phyloP scores from a whole-genome alignment of 2,113 vertebrate genomes.

The Sander lucioperca region DNA sequence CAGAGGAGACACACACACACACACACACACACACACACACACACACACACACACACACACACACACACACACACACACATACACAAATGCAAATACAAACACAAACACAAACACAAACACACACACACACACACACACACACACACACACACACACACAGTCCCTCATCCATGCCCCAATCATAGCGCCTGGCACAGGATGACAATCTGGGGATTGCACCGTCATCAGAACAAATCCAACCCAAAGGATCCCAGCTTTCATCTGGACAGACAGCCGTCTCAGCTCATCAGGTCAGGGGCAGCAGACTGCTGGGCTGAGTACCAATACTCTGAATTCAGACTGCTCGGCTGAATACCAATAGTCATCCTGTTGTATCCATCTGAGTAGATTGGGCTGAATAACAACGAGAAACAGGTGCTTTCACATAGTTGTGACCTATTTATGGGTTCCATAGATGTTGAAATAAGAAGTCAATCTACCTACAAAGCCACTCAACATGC shows the following conservation, averaged over 20 bases:
- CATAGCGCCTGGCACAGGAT: slow-evolving; percentile 32
- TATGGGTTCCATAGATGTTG: background rate
- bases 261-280: slow-evolving; percentile 53
- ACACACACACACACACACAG: slow-evolving; percentile 10
- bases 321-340: slow-evolving; percentile 16
- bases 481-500: background rate
- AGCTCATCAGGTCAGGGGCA: slow-evolving; percentile 56
- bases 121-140: background rate
- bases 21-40: background rate
- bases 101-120: background rate
- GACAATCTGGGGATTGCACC: slow-evolving; percentile 47
- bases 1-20: background rate
- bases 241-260: slow-evolving; percentile 53
- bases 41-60: background rate
- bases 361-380: slow-evolving; percentile 8
- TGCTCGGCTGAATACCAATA: slow-evolving; percentile 46
- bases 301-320: slow-evolving; percentile 32
- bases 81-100: no score
- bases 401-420: background rate
- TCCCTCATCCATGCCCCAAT: slow-evolving; percentile 26
- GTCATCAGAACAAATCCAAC: slow-evolving; percentile 58
- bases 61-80: background rate
- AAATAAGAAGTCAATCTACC: background rate
- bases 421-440: background rate
- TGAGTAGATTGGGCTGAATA: slow-evolving; percentile 6